Base-by-base conservation (phyloP, 2,797 vertebrate genomes). In the Avahi laniger region DNA sequence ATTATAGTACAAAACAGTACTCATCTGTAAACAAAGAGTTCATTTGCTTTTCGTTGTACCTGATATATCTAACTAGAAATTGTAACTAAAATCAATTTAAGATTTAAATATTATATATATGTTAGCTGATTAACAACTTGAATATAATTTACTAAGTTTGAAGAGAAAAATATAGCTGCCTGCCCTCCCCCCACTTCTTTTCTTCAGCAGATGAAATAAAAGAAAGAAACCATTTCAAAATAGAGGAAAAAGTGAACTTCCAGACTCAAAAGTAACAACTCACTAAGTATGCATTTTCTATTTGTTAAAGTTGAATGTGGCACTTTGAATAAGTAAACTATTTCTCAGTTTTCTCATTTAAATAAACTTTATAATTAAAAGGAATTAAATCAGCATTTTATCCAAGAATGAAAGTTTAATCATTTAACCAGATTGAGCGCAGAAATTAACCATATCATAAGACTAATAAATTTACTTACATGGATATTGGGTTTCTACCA, bases 401-500 rank as follows among this genome's bases (percentile, higher is more conserved):
- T 78, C 50, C 41, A 67, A 59, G 30, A 57, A 92, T 61, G 54
- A 92, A 92, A 90, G 30, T 33, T n/a, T 61, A n/a, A 86, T 78
- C 52, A 95, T 41, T 84, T 81, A 46, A 70, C 14, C 33, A 93
- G 48, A 28, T 38, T 85, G 35, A 46, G 52, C 38, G 15, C 1
- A 89, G 35, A 96, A 96, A 94, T 79, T 82, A 89, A 89, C 20
- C 10, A 22, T 61, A 72, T 50, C 54, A 72, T 35, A 88, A 88
- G 52, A 61, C 50, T 85, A 93, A 72, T 72, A 65, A 72, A 75
- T 70, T 76, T 72, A 82, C 59, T 87, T 91, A 73, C 18, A 48
- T 85, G 48, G 95, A 94, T 89, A 95, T 17, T 89, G 79, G 18
- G 3, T 93, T 89, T 89, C 33, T 46, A 86, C 46, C 52, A 82